Base-by-base conservation (phyloP, 2,797 vertebrate species). In the Alauda arvensis region DNA sequence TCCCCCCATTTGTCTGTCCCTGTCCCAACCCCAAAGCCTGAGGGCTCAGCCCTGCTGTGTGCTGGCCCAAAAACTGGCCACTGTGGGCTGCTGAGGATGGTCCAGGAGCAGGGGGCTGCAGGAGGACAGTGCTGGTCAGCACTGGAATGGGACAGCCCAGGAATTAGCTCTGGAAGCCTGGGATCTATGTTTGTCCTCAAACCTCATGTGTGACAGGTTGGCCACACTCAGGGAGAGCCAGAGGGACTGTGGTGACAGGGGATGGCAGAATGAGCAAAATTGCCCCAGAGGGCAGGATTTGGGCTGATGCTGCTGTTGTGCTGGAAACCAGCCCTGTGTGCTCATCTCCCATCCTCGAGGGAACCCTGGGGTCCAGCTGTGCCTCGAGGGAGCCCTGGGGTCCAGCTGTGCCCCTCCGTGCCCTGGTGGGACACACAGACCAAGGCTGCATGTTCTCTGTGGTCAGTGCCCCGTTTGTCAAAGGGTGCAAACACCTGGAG, bases 151-250 rank as follows among this genome's bases (percentile, higher is more conserved):
- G 60, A 68, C 31, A 68, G 45, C 6, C 28, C 48, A 11, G 37
- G 40, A 78, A 37, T 61, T 37, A 18, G 3, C 6, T 52, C 9
- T 76, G 48, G 43, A 21, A 53, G 39, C 9, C 43, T 9, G 62
- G 69, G 42, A 25, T 20, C 37, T 56, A 16, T 42, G 59, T 29
- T 80, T 49, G 39, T 53, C 65, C 51, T 60, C 48, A 69, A 17
- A 53, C 3, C 52, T 83, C 34, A 19, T 0, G 0, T 1, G 1
- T 23, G 28, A 28, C 17, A 23, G 9, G 25, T 8, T 79, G 72
- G 61, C 3, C n/a, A 12, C 3, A 0, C 39, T 4, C 2, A 1
- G 55, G 48, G 33, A 68, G 45, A 72, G 52, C 33, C 76, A 25
- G 60, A 77, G 65, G 62, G 45, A 4, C 51, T 19, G 26, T 29